Percentiles rank a stretch among this genome's conserved stretches.
phyloP scores from a whole-genome alignment of 1,140 invertebrate genomes.

The Asbolus verrucosus region DNA sequence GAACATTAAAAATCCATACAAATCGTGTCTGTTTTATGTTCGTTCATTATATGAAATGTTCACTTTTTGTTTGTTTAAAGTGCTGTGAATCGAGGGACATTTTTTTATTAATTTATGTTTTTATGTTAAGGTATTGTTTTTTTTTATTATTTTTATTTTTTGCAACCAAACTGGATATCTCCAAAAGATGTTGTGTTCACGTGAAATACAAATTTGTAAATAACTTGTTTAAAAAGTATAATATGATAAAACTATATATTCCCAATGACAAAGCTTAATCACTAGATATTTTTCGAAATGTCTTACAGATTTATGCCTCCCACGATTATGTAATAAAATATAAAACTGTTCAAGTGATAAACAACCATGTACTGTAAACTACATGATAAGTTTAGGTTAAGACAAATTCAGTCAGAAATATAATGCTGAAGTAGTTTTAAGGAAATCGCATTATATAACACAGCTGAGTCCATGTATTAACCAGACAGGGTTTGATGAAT shows the following conservation, averaged over 20 bases:
- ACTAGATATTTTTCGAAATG: conserved; percentile 53
- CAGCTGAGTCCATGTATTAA: conserved; percentile 42
- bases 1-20: conserved; percentile 57
- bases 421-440: conserved; percentile 15
- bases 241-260: conserved; percentile 31
- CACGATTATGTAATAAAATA: conserved; percentile 33
- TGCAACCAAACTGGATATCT: conserved; percentile 45
- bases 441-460: conserved; percentile 6
- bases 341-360: conserved; percentile 34
- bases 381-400: not conserved
- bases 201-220: conserved; percentile 44
- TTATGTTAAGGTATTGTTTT: conserved; percentile 24
- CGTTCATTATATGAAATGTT: conserved; percentile 22
- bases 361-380: conserved; percentile 2
- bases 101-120: conserved; percentile 23
- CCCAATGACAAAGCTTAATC: conserved; percentile 28
- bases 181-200: conserved; percentile 53
- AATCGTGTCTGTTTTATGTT: conserved; percentile 18
- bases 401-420: conserved; percentile 4
- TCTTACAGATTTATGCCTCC: conserved; percentile 36
- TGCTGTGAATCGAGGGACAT: conserved; percentile 37
- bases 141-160: conserved; percentile 7
- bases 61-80: conserved; percentile 37
- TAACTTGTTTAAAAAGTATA: conserved; percentile 38
- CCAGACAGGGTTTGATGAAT: conserved; percentile 39